These are phyloP conservation scores for Hipposideros larvatus DNA, from an alignment of 2,797 vertebrate species.

Conservation along the genomic window DNA sequence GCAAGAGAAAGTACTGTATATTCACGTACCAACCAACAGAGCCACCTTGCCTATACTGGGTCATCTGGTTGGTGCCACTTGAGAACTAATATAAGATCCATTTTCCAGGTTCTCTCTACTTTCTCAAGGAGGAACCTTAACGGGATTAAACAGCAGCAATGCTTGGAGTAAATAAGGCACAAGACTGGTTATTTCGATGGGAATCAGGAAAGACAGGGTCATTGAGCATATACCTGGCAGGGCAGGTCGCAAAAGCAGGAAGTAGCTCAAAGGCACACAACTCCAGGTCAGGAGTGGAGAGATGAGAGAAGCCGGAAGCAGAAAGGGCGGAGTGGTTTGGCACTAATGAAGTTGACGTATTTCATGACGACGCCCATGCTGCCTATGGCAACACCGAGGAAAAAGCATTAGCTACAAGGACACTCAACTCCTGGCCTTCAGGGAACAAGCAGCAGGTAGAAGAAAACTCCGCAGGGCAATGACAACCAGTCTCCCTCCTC, in stretches of 20 bases:
- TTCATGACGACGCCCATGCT: background rate
- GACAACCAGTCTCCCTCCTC: background rate
- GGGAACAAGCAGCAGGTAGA: background rate
- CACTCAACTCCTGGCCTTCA: background rate
- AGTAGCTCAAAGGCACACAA: background rate
- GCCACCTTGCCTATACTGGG: background rate
- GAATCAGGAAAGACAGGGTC: slow-evolving; percentile 9
- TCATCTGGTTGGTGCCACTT: background rate
- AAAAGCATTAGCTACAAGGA: background rate
- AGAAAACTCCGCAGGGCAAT: background rate
- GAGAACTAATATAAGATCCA: background rate
- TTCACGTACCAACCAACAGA: background rate
- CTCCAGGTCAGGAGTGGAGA: background rate
- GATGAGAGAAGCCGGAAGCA: slow-evolving; percentile 60
- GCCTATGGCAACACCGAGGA: background rate
- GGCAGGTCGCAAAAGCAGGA: background rate
- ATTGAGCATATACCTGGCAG: background rate
- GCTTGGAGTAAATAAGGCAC: background rate
- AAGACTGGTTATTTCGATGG: background rate
- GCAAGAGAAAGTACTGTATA: background rate
- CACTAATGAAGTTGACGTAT: background rate
- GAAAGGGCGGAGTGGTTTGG: background rate
- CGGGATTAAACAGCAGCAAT: background rate
- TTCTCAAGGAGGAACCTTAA: background rate
- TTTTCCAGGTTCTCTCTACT: slow-evolving; percentile 2